Conservation (phyloP, 2,797 vertebrate species). For the Channallabes apus region DNA sequence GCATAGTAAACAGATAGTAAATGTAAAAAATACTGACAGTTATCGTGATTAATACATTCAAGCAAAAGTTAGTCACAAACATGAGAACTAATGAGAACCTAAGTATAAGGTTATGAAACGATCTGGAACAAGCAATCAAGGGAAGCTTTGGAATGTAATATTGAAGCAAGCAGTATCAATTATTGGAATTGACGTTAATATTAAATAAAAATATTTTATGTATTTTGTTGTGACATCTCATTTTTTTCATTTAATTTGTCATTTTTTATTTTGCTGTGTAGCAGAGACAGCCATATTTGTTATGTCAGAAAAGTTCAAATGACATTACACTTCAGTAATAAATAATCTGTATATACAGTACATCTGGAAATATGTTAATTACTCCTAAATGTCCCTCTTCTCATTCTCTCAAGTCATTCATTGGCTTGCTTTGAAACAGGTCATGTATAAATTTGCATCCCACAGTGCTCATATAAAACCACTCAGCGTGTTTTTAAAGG, state of each 20-base stretch:
- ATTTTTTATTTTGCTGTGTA: not conserved
- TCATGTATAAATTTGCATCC: not conserved
- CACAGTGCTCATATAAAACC: not conserved
- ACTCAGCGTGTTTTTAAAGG: slow-evolving; percentile 2
- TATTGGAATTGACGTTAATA: no score
- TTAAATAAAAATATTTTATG: not conserved
- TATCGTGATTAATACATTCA: not conserved
- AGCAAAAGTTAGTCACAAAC: not conserved
- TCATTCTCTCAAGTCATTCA: not conserved
- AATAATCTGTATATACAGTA: slow-evolving; percentile 25
- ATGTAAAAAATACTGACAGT: not conserved
- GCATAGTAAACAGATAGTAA: not conserved
- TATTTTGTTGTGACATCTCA: not conserved
- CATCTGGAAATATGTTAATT: not conserved
- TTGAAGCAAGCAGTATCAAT: not conserved
- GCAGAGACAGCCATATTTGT: slow-evolving; percentile 13
- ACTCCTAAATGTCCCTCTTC: not conserved
- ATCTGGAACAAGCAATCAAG: not conserved
- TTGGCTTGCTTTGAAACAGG: not conserved
- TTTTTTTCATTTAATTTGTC: not conserved
- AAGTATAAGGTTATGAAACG: slow-evolving; percentile 2
- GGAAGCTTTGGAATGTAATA: not conserved
- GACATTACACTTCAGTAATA: slow-evolving; percentile 18
- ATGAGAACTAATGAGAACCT: not conserved
- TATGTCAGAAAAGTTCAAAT: not conserved